A percentile compares a stretch with the other conserved stretches of the same genome.
Evolutionary conservation across 2,113 vertebrate species (phyloP).

Genomic region (Corydoras sp.): DNA sequence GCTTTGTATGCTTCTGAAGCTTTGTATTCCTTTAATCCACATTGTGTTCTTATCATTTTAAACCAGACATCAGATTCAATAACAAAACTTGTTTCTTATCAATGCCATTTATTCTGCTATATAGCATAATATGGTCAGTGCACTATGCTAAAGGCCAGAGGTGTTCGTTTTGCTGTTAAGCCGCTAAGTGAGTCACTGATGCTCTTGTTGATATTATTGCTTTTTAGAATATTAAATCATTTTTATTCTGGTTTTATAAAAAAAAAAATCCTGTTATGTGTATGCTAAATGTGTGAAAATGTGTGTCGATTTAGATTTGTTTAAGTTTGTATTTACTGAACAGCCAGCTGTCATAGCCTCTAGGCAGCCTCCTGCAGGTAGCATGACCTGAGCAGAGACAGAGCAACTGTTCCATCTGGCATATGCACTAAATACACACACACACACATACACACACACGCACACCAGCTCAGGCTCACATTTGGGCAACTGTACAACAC

Average conservation of each 20-base stretch:
- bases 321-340: constrained; percentile 40
- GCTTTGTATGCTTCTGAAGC: too few species aligned
- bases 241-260: constrained; percentile 47
- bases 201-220: constrained; percentile 48
- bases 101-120: too few species aligned
- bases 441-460: constrained; percentile 18
- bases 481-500: not conserved
- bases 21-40: too few species aligned
- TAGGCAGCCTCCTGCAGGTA: constrained; percentile 41
- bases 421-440: not conserved
- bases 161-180: too few species aligned
- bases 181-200: constrained; percentile 44
- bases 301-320: constrained; percentile 26
- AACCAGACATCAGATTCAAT: too few species aligned
- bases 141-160: too few species aligned
- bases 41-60: too few species aligned
- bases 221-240: constrained; percentile 47
- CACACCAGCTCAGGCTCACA: constrained; percentile 16
- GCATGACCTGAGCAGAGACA: constrained; percentile 45
- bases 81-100: too few species aligned
- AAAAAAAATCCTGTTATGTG: constrained; percentile 8
- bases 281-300: constrained; percentile 17
- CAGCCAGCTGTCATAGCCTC: constrained; percentile 42
- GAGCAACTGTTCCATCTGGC: constrained; percentile 36
- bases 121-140: too few species aligned